Percentiles rank a stretch among this genome's conserved stretches.
Evolutionary conservation across 2,888 invertebrate species (phyloP).

Genomic region (Hylaea fasciaria): DNA sequence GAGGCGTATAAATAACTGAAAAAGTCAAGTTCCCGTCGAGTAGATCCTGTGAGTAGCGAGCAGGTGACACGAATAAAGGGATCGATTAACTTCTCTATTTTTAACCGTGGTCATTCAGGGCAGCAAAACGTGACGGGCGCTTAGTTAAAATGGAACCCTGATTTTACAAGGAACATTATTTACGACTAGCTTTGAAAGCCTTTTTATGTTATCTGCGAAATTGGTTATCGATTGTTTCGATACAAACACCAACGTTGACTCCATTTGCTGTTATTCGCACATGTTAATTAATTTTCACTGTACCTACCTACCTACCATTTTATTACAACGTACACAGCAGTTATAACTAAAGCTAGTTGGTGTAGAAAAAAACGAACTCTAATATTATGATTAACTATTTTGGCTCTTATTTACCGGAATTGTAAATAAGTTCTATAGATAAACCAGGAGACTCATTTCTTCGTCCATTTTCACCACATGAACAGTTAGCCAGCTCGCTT

Average conservation of each 20-base stretch:
- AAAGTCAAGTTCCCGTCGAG: constrained; percentile 45
- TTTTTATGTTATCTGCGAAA: constrained; percentile 39
- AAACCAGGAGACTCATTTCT: too few relatives aligned
- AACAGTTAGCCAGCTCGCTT: too few relatives aligned
- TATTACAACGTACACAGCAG: background rate
- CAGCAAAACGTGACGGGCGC: constrained; percentile 47
- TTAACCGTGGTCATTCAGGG: constrained; percentile 68
- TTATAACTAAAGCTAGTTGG: too few relatives aligned
- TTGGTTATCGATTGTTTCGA: constrained; percentile 44
- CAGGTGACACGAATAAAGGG: constrained; percentile 78
- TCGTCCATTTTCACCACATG: too few relatives aligned
- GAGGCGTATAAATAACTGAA: constrained; percentile 27
- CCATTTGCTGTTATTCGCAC: constrained; percentile 8
- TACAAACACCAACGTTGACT: constrained; percentile 12
- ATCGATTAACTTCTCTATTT: constrained; percentile 84
- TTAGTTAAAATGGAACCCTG: constrained; percentile 34
- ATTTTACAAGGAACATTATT: constrained; percentile 38
- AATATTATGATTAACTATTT: too few relatives aligned
- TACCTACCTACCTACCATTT: constrained; percentile 2
- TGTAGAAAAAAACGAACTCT: too few relatives aligned
- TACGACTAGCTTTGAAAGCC: constrained; percentile 37
- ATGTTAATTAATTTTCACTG: constrained; percentile 11
- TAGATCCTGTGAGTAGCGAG: constrained; percentile 51
- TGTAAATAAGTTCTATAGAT: too few relatives aligned
- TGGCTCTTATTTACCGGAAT: too few relatives aligned